Base-by-base conservation (phyloP, 2,113 vertebrate genomes). In the Sterna hirundo region DNA sequence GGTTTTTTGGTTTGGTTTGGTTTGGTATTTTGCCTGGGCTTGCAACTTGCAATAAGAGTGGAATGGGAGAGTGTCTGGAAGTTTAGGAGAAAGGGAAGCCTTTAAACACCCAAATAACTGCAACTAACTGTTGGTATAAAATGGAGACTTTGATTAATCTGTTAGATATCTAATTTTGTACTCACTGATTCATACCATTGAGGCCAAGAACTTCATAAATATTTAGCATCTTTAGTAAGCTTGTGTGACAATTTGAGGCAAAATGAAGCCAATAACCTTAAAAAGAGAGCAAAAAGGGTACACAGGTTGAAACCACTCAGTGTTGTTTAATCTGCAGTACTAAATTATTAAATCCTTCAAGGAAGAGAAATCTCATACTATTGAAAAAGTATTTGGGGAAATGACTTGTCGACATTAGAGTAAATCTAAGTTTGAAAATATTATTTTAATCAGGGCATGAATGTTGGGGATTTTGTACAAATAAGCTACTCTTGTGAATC, bases 191-290 rank as follows among this genome's bases (percentile, higher is more conserved):
- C 76, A 82, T 71, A 92, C 70, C 72, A 42, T 15, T 49, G 76
- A 68, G 74, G 14, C 74, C 72, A 51, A 88, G 80, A 65, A 47
- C 64, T 93, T 96, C 38, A 86, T 93, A 93, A 92, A 90, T 97
- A 93, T 94, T 94, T 95, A 81, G n/a, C 54, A 64, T 90, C 29
- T 88, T 94, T 44, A 71, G 85, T 78, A 86, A 92, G 76, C 72
- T 93, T 83, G 9, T 90, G 68, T 81, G 83, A 88, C 60, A 81
- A 68, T 88, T 95, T 62, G 38, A 81, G 57, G 54, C 60, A 95
- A 95, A 97, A 95, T 76, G 84, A 91, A 92, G 26, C 68, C 8
- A 94, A 66, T 88, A 92, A 89, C 38, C 60, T 94, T 77, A 83
- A 81, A 83, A 90, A 86, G 36, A 49, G 49, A 75, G 30, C 32